phyloP scores from a whole-genome alignment of 2,113 vertebrate genomes.

The Aythya baeri region DNA sequence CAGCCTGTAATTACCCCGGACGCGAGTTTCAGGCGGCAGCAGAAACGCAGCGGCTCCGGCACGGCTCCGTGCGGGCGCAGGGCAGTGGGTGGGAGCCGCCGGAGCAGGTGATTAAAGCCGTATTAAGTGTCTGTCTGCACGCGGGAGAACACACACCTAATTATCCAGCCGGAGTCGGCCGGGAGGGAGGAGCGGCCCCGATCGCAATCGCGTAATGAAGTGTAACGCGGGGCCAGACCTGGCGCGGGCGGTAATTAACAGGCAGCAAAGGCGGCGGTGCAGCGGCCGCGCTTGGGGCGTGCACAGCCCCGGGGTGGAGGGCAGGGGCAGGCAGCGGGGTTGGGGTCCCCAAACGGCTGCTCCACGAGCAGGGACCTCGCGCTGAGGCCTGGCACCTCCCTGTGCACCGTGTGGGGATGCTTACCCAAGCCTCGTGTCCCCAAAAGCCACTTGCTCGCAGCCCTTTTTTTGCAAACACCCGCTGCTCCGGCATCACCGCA shows the following conservation, averaged over 20 bases:
- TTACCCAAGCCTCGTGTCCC: fast-evolving
- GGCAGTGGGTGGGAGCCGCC: background rate
- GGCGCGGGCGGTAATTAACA: slow-evolving; percentile 48
- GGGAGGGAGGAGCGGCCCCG: slow-evolving; percentile 46
- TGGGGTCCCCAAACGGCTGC: background rate
- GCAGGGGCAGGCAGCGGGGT: background rate
- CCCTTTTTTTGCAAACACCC: background rate
- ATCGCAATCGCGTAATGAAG: slow-evolving; percentile 41
- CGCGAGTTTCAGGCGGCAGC: background rate
- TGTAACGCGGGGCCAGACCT: slow-evolving; percentile 12
- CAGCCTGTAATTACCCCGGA: background rate
- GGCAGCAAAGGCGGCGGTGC: slow-evolving; percentile 7
- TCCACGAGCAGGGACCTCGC: background rate
- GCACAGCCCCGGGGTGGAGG: background rate
- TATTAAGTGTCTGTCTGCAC: slow-evolving; percentile 32
- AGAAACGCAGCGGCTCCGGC: background rate
- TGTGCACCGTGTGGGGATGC: fast-evolving
- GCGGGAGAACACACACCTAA: slow-evolving; percentile 51
- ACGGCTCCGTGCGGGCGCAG: background rate
- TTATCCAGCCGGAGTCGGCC: slow-evolving; percentile 34
- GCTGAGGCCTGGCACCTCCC: background rate
- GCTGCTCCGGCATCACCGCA: fast-evolving
- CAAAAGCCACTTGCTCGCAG: fast-evolving
- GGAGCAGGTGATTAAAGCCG: slow-evolving; percentile 51
- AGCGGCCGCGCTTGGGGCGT: background rate